Evolutionary conservation across 2,797 vertebrate genomes (phyloP), one percentile per base, ranked within the genome.

Genomic region (Rallus crepitans): DNA sequence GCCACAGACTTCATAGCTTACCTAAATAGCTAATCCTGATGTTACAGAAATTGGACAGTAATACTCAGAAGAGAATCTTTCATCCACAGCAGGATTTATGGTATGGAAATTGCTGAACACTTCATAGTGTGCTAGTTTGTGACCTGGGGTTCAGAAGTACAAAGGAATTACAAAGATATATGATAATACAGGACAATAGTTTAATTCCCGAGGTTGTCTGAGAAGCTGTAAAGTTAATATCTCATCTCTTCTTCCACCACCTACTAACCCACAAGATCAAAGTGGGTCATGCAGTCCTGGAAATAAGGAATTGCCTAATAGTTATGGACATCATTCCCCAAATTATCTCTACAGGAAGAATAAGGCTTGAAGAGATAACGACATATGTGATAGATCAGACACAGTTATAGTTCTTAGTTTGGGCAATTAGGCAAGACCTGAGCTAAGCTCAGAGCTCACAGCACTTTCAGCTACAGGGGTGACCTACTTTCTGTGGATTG

Each of bases 121-220:
- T 94, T 96, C 83, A 84, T 73, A 91, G 56, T 90, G 86, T 53
- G 77, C 60, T 82, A 56, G 77, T 90, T 91, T 94, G 70, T 89
- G 93, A 96, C 95, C 94, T 42, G 35, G 45, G 73, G 85, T 97
- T 97, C 95, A 96, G 63, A 84, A 87, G 82, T 95, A 96, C 86
- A 96, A 89, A 94, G 73, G 81, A 92, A 95, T 96, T 96, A 91
- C 82, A 70, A 79, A 94, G 95, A 94, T 90, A 88, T 95, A 94
- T 94, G 95, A 24, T 93, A 94, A 96, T 93, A 70, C 31, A 79
- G 82, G 72, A 93, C 90, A 91, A 93, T 63, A 94, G 77, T 91
- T 96, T 96, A 91, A 96, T 93, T 96, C 96, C 88, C 82, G 80
- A 91, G 91, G 89, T 93, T 95, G 89, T 79, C 89, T 94, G 83